Percentiles rank a stretch among this genome's conserved stretches.
phyloP scores from a whole-genome alignment of 2,888 invertebrate species.

The Ferdinandea cuprea region DNA sequence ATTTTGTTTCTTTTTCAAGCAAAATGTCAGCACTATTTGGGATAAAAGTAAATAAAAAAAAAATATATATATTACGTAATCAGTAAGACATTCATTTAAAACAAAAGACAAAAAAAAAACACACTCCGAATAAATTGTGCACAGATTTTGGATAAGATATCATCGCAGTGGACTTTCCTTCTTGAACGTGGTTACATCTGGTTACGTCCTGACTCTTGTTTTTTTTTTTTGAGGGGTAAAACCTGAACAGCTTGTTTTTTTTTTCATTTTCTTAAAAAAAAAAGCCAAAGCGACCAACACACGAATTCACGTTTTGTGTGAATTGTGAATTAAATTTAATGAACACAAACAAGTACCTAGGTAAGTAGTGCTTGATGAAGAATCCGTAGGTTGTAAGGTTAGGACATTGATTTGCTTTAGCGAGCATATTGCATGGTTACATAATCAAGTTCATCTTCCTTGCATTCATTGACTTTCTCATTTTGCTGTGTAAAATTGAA shows the following conservation, averaged over 20 bases:
- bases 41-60: constrained; percentile 27
- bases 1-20: constrained; percentile 27
- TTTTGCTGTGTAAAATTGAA: too few relatives aligned
- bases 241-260: not conserved
- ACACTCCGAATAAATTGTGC: constrained; percentile 58
- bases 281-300: not conserved
- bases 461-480: constrained; percentile 9
- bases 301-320: constrained; percentile 1
- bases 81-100: constrained; percentile 1
- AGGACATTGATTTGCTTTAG: constrained; percentile 15
- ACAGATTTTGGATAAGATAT: constrained; percentile 19
- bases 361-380: not conserved
- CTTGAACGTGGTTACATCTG: constrained; percentile 5
- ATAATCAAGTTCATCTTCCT: constrained; percentile 34
- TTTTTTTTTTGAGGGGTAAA: not conserved
- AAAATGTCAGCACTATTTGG: constrained; percentile 52
- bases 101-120: constrained; percentile 9
- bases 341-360: not conserved
- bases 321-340: not conserved
- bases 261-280: not conserved
- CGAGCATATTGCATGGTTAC: not conserved
- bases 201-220: not conserved
- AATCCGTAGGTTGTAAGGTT: constrained; percentile 8
- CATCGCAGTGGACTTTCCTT: not conserved
- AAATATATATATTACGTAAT: constrained; percentile 21